A percentile compares a stretch with the other conserved stretches of the same genome.
Conservation (phyloP, 92 coral and sea anemone species). For the Palythoa heliodiscus region DNA sequence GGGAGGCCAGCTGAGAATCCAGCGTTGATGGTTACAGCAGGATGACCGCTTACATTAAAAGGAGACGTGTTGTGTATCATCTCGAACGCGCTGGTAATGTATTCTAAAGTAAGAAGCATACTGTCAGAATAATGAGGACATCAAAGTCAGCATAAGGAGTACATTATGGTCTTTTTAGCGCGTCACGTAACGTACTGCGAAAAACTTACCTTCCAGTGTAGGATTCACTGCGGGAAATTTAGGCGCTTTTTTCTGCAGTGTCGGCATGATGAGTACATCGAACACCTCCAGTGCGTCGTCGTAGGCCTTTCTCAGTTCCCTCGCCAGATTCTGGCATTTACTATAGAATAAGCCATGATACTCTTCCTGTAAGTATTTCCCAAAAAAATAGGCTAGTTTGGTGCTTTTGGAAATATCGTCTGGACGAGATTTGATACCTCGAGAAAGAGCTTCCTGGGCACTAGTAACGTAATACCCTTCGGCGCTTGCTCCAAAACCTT, state of each 20-base stretch:
- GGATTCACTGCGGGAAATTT: slow-evolving; percentile 26
- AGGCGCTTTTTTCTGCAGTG: slow-evolving; percentile 34
- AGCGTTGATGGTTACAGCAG: slow-evolving; percentile 84
- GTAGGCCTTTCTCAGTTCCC: slow-evolving; percentile 39
- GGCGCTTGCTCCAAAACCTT: slow-evolving; percentile 66
- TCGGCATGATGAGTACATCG: slow-evolving; percentile 51
- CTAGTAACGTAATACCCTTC: slow-evolving; percentile 72
- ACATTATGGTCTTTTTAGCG: slow-evolving; percentile 55
- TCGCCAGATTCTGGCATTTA: slow-evolving; percentile 42
- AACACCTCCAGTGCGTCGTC: slow-evolving; percentile 32
- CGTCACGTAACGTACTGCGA: background rate
- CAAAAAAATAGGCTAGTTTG: slow-evolving; percentile 16
- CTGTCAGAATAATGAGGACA: background rate
- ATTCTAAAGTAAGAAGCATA: slow-evolving; percentile 14
- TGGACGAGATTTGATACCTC: slow-evolving; percentile 67
- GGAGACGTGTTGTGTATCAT: slow-evolving; percentile 49
- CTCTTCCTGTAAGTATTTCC: slow-evolving; percentile 33
- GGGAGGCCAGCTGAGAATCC: slow-evolving; percentile 82
- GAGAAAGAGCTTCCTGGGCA: slow-evolving; percentile 60
- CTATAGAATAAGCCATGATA: slow-evolving; percentile 43
- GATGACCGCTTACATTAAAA: slow-evolving; percentile 76
- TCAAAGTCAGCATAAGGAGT: slow-evolving; percentile 56
- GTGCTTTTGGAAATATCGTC: slow-evolving; percentile 14
- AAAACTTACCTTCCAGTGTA: slow-evolving; percentile 20
- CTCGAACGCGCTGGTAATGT: slow-evolving; percentile 33